Conservation (phyloP, 2,888 invertebrate genomes). For the Argyra leucocephala region DNA sequence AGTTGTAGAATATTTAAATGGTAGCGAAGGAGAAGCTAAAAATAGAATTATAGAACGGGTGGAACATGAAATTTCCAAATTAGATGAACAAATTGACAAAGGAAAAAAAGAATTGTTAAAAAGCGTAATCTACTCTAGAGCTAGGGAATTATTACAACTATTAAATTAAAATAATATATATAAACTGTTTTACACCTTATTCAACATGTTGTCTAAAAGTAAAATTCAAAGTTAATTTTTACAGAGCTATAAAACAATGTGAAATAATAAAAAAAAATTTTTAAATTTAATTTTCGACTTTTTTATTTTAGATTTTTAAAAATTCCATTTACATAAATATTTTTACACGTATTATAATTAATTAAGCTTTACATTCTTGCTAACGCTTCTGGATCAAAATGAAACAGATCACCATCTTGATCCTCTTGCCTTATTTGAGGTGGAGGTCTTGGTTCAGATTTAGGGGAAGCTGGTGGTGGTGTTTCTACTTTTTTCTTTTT, state of each 20-base stretch:
- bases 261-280: neutral
- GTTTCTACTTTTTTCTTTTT: constrained; percentile 51
- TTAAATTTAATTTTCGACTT: neutral
- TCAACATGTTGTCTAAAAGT: too few species aligned
- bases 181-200: neutral
- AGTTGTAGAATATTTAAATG: constrained; percentile 61
- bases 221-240: neutral
- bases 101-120: constrained; percentile 25
- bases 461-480: constrained; percentile 26
- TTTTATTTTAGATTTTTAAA: neutral
- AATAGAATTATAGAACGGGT: constrained; percentile 54
- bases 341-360: neutral
- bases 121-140: constrained; percentile 32
- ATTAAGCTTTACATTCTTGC: constrained; percentile 1
- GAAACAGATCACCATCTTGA: constrained; percentile 14
- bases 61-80: constrained; percentile 53
- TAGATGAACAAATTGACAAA: constrained; percentile 42
- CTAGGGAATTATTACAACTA: constrained; percentile 37
- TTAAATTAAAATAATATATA: constrained; percentile 33
- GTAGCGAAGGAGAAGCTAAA: constrained; percentile 58
- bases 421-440: constrained; percentile 23
- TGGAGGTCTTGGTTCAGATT: constrained; percentile 27
- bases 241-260: neutral
- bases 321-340: neutral
- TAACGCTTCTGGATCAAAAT: neutral